Evolutionary conservation across 2,888 invertebrate genomes (phyloP).

Genomic region (Patella ulyssiponensis): DNA sequence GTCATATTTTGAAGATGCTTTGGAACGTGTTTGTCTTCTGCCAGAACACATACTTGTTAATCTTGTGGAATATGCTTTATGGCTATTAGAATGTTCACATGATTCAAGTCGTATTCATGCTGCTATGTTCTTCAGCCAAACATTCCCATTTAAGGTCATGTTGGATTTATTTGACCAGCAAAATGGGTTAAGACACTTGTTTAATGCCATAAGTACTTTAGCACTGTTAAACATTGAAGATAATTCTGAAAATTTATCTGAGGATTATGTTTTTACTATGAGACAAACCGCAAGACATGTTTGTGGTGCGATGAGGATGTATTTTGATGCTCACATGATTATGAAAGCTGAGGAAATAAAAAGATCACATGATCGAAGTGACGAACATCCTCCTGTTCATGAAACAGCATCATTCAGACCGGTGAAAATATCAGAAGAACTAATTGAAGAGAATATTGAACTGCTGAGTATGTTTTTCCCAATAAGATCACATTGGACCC

Average conservation of each 20-base stretch:
- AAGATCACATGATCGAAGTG: conserved; percentile 65
- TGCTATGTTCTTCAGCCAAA: conserved; percentile 96
- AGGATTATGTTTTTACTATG: conserved; percentile 92
- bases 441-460: conserved; percentile 89
- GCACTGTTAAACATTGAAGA: conserved; percentile 87
- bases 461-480: conserved; percentile 84
- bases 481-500: conserved; percentile 86
- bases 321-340: conserved; percentile 91
- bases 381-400: conserved; percentile 74
- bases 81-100: conserved; percentile 96
- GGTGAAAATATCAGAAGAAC: conserved; percentile 80
- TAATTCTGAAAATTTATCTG: conserved; percentile 75
- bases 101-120: conserved; percentile 98
- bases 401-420: conserved; percentile 75
- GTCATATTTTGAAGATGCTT: conserved; percentile 96
- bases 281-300: conserved; percentile 92
- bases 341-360: conserved; percentile 82
- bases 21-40: conserved; percentile 91
- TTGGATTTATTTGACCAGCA: conserved; percentile 94
- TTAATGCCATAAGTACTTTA: conserved; percentile 92
- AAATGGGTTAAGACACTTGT: conserved; percentile 92
- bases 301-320: conserved; percentile 89
- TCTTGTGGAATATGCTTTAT: conserved; percentile 90
- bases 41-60: conserved; percentile 84
- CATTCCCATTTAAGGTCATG: conserved; percentile 93